Evolutionary conservation across 1,140 invertebrate species (phyloP).

Genomic region (Bilobella aurantiaca): DNA sequence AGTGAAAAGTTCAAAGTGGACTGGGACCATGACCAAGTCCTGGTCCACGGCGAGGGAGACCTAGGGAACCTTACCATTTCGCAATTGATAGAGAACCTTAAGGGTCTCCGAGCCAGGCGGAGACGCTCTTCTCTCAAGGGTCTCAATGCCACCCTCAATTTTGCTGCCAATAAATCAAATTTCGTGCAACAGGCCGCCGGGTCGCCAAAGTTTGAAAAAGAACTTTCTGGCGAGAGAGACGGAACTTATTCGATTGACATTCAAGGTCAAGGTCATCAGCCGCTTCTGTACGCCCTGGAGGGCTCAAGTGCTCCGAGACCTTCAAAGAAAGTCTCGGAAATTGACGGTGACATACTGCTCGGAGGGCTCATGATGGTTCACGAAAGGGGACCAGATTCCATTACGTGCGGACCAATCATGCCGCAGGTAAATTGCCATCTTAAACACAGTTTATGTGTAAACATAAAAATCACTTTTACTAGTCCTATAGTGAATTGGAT

Average conservation of each 20-base stretch:
- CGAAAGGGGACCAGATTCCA: conserved; percentile 62
- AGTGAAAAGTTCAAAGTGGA: background rate
- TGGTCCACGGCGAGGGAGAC: background rate
- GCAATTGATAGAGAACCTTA: conserved; percentile 17
- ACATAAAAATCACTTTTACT: too few relatives aligned
- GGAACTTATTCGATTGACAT: too few relatives aligned
- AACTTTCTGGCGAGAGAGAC: too few relatives aligned
- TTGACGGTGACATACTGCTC: conserved; percentile 55
- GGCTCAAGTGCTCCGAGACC: conserved; percentile 53
- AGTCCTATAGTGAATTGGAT: background rate
- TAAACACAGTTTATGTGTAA: background rate
- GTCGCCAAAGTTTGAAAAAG: background rate
- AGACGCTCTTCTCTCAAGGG: conserved; percentile 1
- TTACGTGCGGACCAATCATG: conserved; percentile 83
- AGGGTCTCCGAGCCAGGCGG: background rate
- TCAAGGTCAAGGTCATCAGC: background rate
- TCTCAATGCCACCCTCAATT: background rate
- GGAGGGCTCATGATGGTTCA: conserved; percentile 94
- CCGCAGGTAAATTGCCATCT: conserved; percentile 56
- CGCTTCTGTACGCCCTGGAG: background rate
- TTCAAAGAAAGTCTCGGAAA: conserved; percentile 68
- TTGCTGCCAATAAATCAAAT: background rate
- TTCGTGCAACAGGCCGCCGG: background rate
- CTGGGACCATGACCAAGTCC: background rate
- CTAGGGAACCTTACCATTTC: conserved; percentile 12